These are phyloP conservation scores for Pegoplata infirma DNA, from an alignment of 2,888 invertebrate species.

Conservation along the genomic window DNA sequence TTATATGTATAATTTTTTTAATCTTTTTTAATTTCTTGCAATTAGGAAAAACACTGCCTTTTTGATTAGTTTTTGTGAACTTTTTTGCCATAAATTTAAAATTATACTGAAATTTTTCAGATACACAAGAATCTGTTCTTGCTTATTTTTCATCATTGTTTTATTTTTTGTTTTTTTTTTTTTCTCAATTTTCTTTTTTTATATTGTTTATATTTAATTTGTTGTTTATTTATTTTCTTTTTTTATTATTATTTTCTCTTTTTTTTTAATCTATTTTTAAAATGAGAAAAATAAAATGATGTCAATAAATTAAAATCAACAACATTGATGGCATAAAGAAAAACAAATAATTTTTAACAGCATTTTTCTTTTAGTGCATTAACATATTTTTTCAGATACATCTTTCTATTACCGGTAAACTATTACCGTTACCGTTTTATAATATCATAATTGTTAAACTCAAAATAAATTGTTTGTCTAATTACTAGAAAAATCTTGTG, in stretches of 20 bases:
- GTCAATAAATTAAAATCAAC: conserved; percentile 13
- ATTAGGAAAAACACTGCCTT: neutral
- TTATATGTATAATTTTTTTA: neutral
- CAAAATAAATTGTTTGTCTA: too few species aligned
- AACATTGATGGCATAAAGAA: too few species aligned
- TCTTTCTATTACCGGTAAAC: too few species aligned
- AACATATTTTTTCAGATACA: too few species aligned
- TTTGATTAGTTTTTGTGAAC: neutral
- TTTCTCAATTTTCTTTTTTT: conserved; percentile 10
- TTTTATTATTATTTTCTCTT: too few species aligned
- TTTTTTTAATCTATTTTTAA: conserved; percentile 22
- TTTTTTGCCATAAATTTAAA: conserved; percentile 14
- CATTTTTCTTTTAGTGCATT: too few species aligned
- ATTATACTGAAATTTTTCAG: conserved; percentile 25
- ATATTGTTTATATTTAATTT: neutral
- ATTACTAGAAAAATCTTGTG: too few species aligned
- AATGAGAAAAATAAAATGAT: conserved; percentile 16
- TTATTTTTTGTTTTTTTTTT: neutral
- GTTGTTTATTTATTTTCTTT: neutral
- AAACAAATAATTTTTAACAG: too few species aligned
- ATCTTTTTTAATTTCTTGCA: neutral
- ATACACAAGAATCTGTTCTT: neutral
- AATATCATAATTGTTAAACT: too few species aligned
- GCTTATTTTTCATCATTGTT: neutral
- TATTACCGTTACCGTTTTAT: too few species aligned